Base-by-base conservation (phyloP, 2,113 vertebrate genomes). In the Clarias macrocephalus region DNA sequence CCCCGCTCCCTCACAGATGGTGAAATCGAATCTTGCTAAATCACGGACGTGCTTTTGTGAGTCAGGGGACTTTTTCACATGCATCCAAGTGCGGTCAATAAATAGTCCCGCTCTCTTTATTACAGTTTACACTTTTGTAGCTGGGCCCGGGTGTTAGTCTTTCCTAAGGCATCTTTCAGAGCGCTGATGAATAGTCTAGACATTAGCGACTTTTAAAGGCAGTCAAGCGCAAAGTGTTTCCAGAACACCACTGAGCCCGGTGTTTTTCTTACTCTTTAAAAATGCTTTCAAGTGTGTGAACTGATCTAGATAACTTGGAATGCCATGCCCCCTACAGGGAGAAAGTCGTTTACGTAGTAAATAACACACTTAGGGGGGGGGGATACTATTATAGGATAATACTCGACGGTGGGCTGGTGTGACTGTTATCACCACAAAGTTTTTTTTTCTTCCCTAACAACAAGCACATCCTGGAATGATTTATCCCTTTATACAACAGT, bases 21-120 rank as follows among this genome's bases (percentile, higher is more conserved):
- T 88, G 91, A 91, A 92, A 91, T 89, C 85, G 89, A 89, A 91
- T 93, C 89, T 92, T 89, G 90, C 85, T 90, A 92, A 92, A 90
- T 90, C 89, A 87, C 66, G 77, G 65, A 80, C 70, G 75, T 83
- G 85, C 85, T 73, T 85, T 92, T 92, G 90, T 91, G 70, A 62
- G 84, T 79, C 33, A 54, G 60, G 86, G 81, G 33, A 82, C 21
- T 81, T 73, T 73, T 88, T 88, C 83, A 88, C 89, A 70, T 70
- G 88, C 89, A 91, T 91, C 86, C 85, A 86, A 90, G 82, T 82
- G 42, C 80, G 81, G 72, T 87, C 87, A 72, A 88, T 88, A 91
- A 91, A 88, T 84, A 88, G 76, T 81, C 68, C 25, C 10, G 25
- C 73, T 86, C 81, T 81, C 82, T 84, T 70, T 85, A n/a, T 56